These are phyloP conservation scores for Acleris sparsana DNA, from an alignment of 2,888 invertebrate genomes.

Conservation along the genomic window DNA sequence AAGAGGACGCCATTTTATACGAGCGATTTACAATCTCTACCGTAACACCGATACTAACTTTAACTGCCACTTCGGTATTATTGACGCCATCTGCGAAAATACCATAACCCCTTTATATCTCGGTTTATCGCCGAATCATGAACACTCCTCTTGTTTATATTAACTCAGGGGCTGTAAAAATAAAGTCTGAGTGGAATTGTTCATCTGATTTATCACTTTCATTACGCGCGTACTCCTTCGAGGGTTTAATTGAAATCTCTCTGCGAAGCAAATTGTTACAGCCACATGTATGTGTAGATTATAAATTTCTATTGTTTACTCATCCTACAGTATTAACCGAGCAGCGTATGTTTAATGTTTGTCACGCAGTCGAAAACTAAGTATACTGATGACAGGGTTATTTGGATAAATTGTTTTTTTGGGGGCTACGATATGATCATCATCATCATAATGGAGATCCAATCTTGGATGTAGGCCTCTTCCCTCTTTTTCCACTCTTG, in stretches of 20 bases:
- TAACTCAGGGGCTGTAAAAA: slow-evolving; percentile 33
- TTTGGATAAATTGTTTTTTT: too few species aligned
- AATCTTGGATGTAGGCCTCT: too few species aligned
- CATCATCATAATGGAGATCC: too few species aligned
- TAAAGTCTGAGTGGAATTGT: slow-evolving; percentile 29
- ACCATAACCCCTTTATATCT: slow-evolving; percentile 57
- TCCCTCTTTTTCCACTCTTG: too few species aligned
- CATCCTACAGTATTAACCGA: not conserved
- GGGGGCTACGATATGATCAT: too few species aligned
- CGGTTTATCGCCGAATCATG: slow-evolving; percentile 51
- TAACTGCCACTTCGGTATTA: slow-evolving; percentile 67
- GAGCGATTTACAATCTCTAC: slow-evolving; percentile 64
- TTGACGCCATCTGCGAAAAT: slow-evolving; percentile 58
- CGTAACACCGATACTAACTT: slow-evolving; percentile 57
- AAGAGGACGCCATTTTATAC: slow-evolving; percentile 50
- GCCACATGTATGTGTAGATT: slow-evolving; percentile 13
- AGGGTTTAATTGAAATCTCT: slow-evolving; percentile 47
- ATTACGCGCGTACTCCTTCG: slow-evolving; percentile 41
- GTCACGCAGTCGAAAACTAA: too few species aligned
- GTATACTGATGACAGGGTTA: too few species aligned
- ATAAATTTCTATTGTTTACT: slow-evolving; percentile 11
- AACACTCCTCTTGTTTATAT: slow-evolving; percentile 36
- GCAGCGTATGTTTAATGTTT: too few species aligned
- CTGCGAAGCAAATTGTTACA: slow-evolving; percentile 19
- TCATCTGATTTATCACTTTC: slow-evolving; percentile 48